These are phyloP conservation scores for Mionectes macconnelli DNA, from an alignment of 2,113 vertebrate species.

Conservation along the genomic window DNA sequence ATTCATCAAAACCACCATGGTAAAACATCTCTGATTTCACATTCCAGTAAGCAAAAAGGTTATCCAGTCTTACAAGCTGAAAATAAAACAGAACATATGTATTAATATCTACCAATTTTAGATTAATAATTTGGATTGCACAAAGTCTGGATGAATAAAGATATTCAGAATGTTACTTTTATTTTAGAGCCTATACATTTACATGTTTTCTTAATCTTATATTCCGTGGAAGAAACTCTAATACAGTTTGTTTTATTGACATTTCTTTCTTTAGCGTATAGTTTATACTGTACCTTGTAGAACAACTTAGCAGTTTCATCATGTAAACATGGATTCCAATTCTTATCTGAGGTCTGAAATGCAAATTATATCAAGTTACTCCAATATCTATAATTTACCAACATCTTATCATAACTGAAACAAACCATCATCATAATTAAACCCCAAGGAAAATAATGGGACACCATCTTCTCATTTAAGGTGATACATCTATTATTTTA, in stretches of 20 bases:
- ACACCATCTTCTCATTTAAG: neutral
- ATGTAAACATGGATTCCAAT: constrained; percentile 92
- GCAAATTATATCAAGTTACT: neutral
- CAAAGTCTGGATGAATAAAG: neutral
- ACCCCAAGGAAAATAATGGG: neutral
- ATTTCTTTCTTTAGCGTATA: neutral
- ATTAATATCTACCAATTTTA: neutral
- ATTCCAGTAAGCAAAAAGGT: constrained; percentile 97
- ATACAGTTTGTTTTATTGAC: neutral
- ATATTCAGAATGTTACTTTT: neutral
- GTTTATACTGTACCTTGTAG: constrained; percentile 83
- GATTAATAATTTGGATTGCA: neutral
- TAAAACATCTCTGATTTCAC: constrained; percentile 92
- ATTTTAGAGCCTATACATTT: neutral
- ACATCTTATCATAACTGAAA: neutral
- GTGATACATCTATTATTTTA: neutral
- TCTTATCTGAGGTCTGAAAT: constrained; percentile 87
- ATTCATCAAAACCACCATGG: constrained; percentile 75
- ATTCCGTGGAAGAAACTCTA: neutral
- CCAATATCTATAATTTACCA: neutral
- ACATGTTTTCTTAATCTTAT: neutral
- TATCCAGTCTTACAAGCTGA: constrained; percentile 91
- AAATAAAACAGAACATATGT: neutral
- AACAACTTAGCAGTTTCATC: constrained; percentile 91
- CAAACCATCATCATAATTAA: neutral